Evolutionary conservation across 2,888 invertebrate species (phyloP).

Genomic region (Nasonia oneida): DNA sequence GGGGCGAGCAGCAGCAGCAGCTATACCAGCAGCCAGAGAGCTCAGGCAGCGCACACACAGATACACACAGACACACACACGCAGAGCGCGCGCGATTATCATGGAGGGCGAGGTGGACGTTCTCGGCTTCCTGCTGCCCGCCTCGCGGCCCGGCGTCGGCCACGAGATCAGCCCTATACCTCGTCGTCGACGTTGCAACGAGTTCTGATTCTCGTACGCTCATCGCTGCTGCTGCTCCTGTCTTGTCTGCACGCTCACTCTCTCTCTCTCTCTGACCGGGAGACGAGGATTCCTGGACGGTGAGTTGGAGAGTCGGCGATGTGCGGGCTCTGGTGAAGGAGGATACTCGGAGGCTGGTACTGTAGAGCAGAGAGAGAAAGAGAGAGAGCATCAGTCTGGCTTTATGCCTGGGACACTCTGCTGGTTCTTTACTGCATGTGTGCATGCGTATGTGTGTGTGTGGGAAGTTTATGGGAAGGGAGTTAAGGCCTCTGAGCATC

Average conservation of each 20-base stretch:
- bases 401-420: neutral
- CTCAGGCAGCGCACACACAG: neutral
- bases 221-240: neutral
- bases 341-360: neutral
- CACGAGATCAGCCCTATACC: neutral
- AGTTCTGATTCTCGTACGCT: neutral
- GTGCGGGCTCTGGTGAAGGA: neutral
- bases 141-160: slow-evolving; percentile 10
- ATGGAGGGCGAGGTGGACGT: slow-evolving; percentile 56
- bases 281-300: neutral
- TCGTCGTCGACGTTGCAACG: neutral
- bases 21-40: neutral
- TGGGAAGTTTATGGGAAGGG: neutral
- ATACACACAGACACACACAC: neutral
- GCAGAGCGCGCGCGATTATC: neutral
- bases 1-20: neutral
- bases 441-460: neutral
- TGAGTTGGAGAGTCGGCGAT: neutral
- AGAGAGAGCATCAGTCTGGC: neutral
- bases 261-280: neutral
- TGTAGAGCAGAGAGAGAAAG: neutral
- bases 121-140: slow-evolving; percentile 15
- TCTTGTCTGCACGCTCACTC: neutral
- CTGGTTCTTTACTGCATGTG: neutral
- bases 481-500: neutral